phyloP scores from a whole-genome alignment of 2,113 vertebrate species.

The Rhinogobius similis region DNA sequence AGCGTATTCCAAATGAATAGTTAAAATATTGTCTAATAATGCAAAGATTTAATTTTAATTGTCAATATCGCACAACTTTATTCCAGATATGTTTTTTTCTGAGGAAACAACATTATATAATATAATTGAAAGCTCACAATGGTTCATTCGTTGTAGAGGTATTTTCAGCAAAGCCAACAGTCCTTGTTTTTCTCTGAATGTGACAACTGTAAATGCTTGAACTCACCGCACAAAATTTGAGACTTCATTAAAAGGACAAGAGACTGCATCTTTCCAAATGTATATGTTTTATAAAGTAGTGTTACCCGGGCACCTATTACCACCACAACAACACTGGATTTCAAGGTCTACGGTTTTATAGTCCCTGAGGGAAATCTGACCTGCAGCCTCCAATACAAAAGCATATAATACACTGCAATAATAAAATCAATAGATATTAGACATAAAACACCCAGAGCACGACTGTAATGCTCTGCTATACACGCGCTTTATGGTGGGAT shows the following conservation, averaged over 20 bases:
- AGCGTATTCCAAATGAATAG: no score
- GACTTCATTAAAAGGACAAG: conserved; percentile 19
- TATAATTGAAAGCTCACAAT: background rate
- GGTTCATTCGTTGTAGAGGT: no score
- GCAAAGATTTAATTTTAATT: no score
- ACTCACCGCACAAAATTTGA: conserved; percentile 22
- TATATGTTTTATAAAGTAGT: conserved; percentile 9
- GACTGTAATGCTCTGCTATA: background rate
- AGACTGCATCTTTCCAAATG: conserved; percentile 3
- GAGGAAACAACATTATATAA: no score
- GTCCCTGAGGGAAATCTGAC: conserved; percentile 24
- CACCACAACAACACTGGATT: conserved; percentile 19
- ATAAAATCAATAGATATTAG: conserved; percentile 35
- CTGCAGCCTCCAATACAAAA: conserved; percentile 31
- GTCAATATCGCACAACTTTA: no score
- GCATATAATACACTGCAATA: conserved; percentile 16
- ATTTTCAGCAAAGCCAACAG: no score
- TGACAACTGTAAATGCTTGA: conserved; percentile 9
- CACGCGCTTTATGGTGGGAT: conserved; percentile 4
- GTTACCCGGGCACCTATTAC: conserved; percentile 25
- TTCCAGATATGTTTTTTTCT: no score
- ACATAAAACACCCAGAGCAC: conserved; percentile 32
- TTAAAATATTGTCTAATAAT: no score
- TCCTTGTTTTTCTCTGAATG: background rate
- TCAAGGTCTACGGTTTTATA: conserved; percentile 35